A percentile compares a stretch with the other conserved stretches of the same genome.
Conservation (phyloP, 2,113 vertebrate species). For the Sitta europaea region DNA sequence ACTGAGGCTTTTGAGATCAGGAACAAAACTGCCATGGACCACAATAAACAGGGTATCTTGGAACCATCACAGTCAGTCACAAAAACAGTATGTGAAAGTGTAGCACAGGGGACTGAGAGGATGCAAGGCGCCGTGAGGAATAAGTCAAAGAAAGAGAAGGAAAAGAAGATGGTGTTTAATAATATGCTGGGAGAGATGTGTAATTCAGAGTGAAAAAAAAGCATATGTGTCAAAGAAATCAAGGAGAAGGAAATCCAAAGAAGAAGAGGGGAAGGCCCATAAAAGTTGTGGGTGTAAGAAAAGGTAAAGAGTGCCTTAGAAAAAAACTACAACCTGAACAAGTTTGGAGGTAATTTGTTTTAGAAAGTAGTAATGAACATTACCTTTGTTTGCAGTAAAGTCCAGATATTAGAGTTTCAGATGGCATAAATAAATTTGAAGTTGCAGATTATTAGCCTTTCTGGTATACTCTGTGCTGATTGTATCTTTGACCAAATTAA, state of each 20-base stretch:
- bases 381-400: neutral
- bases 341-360: neutral
- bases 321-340: neutral
- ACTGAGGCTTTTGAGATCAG: neutral
- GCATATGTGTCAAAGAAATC: neutral
- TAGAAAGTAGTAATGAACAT: neutral
- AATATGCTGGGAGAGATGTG: neutral
- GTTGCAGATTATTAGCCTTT: neutral
- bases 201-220: neutral
- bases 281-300: neutral
- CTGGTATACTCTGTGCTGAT: neutral
- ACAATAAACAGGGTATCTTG: neutral
- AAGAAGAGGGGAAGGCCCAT: neutral
- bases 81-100: neutral
- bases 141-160: neutral
- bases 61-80: neutral
- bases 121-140: neutral
- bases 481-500: neutral
- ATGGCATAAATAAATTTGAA: neutral
- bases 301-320: neutral
- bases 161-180: neutral
- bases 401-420: neutral
- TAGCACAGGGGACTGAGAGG: neutral
- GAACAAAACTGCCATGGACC: neutral
- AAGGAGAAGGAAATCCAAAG: neutral